phyloP scores from a whole-genome alignment of 2,888 invertebrate genomes.

The Lymantria monacha region DNA sequence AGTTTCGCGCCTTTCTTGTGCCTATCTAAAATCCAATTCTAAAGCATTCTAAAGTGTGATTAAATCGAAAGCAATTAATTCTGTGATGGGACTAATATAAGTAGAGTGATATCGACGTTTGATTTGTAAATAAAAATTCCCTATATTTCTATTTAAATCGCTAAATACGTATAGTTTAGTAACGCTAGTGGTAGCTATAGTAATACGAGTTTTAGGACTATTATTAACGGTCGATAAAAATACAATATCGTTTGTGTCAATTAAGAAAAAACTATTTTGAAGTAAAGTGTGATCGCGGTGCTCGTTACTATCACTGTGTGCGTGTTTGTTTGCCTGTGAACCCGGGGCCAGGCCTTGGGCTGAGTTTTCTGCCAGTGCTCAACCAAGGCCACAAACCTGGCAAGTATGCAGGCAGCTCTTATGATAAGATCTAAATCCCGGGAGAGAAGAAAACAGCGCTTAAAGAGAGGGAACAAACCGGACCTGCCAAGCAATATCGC shows the following conservation, averaged over 20 bases:
- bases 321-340: conserved; percentile 21
- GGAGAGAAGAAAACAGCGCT: conserved; percentile 90
- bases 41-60: conserved; percentile 63
- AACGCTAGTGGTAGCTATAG: conserved; percentile 51
- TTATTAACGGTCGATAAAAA: conserved; percentile 13
- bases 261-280: conserved; percentile 18
- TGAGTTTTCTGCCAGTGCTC: conserved; percentile 51
- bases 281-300: conserved; percentile 19
- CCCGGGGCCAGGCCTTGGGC: conserved; percentile 34
- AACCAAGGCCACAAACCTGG: conserved; percentile 76
- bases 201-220: not conserved
- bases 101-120: conserved; percentile 61
- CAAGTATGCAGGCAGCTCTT: conserved; percentile 96
- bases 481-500: conserved; percentile 94
- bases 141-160: conserved; percentile 34
- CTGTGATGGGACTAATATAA: conserved; percentile 67
- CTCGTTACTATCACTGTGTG: conserved; percentile 13
- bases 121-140: conserved; percentile 54
- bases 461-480: conserved; percentile 87
- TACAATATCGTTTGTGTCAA: conserved; percentile 22
- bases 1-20: conserved; percentile 77
- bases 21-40: conserved; percentile 71
- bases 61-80: conserved; percentile 53
- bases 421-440: conserved; percentile 95
- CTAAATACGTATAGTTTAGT: conserved; percentile 53